Evolutionary conservation across 2,888 invertebrate genomes (phyloP), one percentile per base, ranked within the genome.

Genomic region (Allophyes oxyacanthae): DNA sequence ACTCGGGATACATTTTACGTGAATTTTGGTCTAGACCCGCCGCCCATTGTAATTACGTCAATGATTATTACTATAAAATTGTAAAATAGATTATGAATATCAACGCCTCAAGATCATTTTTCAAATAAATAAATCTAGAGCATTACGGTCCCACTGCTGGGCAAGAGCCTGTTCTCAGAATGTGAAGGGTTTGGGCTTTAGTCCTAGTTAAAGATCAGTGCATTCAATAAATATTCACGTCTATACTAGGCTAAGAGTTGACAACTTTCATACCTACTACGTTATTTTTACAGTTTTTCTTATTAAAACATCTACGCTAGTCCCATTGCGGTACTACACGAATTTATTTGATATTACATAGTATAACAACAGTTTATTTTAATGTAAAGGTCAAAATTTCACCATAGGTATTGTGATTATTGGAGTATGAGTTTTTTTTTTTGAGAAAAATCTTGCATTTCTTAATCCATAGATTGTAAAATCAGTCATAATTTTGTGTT

Each of bases 331-430:
- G 67, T 49, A 45, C 51, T 46, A 40, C 52, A 70, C 75, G 73
- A 75, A 75, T 75, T 75, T 75, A 71, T 68, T 72, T 75, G 42
- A 52, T 67, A 70, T 55, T 54, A 60, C 57, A 66, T 69, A 64
- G 59, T 63, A 36, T 53, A 50, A 52, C 36, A 43, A 65, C 52
- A 65, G 63, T 63, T 71, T 33, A 54, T 68, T 65, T 56, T 63
- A 62, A 57, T 64, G 56, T 62, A 52, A 60, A 44, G 14, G 26
- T 50, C 54, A 25, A 74, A 56, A 62, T 46, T 48, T 34, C 52
- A 38, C 30, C 10, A 33, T 42, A 38, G 40, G 44, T 70, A 20
- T 34, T 28, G 44, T 66, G 58, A 56, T 54, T 61, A 58, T 64
- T 63, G 38, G 42, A 55, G 9, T 26, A 14, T 0, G 6, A 11